Percentiles rank a stretch among this genome's conserved stretches.
These are phyloP conservation scores for Pardosa pseudoannulata DNA, from an alignment of 2,888 invertebrate species.

Conservation along the genomic window DNA sequence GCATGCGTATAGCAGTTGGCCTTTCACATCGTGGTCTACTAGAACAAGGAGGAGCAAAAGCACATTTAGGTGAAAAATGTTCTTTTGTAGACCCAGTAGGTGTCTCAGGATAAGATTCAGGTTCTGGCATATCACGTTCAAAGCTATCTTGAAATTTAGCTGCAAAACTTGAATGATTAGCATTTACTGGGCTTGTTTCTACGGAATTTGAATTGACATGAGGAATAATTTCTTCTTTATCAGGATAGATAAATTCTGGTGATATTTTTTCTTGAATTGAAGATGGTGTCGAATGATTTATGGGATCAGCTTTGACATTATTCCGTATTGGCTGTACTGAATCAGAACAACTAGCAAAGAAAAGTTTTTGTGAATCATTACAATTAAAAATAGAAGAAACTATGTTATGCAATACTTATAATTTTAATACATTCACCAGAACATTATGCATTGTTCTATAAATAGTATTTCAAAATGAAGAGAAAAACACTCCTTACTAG, in stretches of 20 bases:
- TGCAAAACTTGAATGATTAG: slow-evolving; percentile 34
- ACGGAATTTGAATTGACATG: slow-evolving; percentile 24
- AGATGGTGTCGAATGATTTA: slow-evolving; percentile 38
- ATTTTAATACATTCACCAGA: too few relatives aligned
- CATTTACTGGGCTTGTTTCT: slow-evolving; percentile 45
- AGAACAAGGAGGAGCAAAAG: slow-evolving; percentile 48
- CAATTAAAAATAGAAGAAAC: too few relatives aligned
- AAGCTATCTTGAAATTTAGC: slow-evolving; percentile 55
- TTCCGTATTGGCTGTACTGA: slow-evolving; percentile 18
- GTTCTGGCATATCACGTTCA: slow-evolving; percentile 35
- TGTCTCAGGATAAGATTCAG: slow-evolving; percentile 39
- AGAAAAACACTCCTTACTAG: too few relatives aligned
- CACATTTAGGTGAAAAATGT: slow-evolving; percentile 62
- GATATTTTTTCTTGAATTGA: slow-evolving; percentile 40
- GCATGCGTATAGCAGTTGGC: slow-evolving; percentile 59
- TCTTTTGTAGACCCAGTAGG: slow-evolving; percentile 52
- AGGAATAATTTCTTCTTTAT: slow-evolving; percentile 38
- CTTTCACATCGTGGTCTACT: slow-evolving; percentile 47
- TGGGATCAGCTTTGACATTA: slow-evolving; percentile 27
- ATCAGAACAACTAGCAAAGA: slow-evolving; percentile 33
- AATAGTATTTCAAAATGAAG: too few relatives aligned
- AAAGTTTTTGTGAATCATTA: too few relatives aligned
- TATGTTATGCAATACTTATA: too few relatives aligned
- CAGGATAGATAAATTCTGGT: slow-evolving; percentile 45
- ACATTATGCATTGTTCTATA: too few relatives aligned